Evolutionary conservation across 2,113 vertebrate species (phyloP).

Genomic region (Istiophorus platypterus): DNA sequence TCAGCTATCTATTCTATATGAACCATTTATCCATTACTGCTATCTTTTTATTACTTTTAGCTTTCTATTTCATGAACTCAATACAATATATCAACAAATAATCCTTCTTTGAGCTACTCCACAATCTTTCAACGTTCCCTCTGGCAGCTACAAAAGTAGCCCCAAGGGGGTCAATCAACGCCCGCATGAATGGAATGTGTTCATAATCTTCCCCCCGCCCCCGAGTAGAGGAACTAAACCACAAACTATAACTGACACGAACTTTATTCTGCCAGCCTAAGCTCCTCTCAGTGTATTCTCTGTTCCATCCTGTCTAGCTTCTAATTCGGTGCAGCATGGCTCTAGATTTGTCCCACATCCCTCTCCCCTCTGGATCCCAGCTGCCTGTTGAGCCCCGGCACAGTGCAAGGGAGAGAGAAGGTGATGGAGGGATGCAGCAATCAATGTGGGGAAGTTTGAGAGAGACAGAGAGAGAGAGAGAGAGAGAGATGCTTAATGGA

Average conservation of each 20-base stretch:
- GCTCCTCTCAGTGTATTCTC: conserved; percentile 31
- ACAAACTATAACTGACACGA: conserved; percentile 48
- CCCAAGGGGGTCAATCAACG: not conserved
- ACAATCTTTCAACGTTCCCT: not conserved
- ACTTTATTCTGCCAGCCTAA: conserved; percentile 34
- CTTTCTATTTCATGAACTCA: not conserved
- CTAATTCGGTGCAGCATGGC: conserved; percentile 59
- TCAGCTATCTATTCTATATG: too few relatives aligned
- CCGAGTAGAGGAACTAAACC: conserved; percentile 19
- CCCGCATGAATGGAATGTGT: conserved; percentile 16
- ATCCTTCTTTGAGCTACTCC: too few relatives aligned
- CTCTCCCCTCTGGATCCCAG: conserved; percentile 59
- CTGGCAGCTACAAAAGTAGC: not conserved
- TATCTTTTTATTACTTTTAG: not conserved
- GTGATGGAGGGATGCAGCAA: conserved; percentile 37
- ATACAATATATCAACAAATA: not conserved
- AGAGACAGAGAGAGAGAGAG: conserved; percentile 14
- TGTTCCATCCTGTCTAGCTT: conserved; percentile 60
- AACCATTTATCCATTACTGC: not conserved
- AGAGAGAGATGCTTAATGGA: conserved; percentile 68
- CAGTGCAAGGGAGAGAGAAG: conserved; percentile 35
- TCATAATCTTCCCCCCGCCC: conserved; percentile 22
- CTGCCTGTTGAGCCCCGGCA: conserved; percentile 39
- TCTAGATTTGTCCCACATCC: conserved; percentile 35
- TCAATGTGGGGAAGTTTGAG: conserved; percentile 43